Conservation (phyloP, 2,113 vertebrate species). For the Cottus gobio region DNA sequence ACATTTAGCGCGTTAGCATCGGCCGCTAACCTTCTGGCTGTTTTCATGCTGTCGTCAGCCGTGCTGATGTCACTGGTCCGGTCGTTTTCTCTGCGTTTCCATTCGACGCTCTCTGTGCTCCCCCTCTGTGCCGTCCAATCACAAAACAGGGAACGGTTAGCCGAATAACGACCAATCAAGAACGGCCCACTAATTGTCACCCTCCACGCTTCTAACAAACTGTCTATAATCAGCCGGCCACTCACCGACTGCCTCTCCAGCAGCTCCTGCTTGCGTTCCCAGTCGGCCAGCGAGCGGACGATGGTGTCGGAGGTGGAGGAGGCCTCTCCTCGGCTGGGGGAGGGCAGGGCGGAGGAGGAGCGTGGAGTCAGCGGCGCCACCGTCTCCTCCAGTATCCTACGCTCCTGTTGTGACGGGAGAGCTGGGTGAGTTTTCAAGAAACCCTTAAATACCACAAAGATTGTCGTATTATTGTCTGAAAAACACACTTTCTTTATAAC, state of each 20-base stretch:
- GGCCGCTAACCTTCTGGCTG: slow-evolving; percentile 70
- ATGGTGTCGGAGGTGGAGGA: slow-evolving; percentile 66
- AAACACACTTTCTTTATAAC: neutral
- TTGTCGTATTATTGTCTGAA: neutral
- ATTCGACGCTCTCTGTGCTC: slow-evolving; percentile 59
- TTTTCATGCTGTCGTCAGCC: slow-evolving; percentile 75
- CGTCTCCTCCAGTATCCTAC: slow-evolving; percentile 94
- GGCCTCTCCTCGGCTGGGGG: slow-evolving; percentile 83
- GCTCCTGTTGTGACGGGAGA: slow-evolving; percentile 83
- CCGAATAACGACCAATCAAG: neutral
- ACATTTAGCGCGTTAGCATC: neutral
- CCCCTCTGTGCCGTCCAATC: slow-evolving; percentile 53
- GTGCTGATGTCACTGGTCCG: slow-evolving; percentile 75
- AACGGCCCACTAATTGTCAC: neutral
- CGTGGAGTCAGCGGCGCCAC: slow-evolving; percentile 87
- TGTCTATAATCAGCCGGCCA: neutral
- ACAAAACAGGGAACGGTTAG: slow-evolving; percentile 21
- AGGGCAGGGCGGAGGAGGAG: slow-evolving; percentile 73
- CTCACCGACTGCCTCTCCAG: slow-evolving; percentile 80
- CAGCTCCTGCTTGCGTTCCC: slow-evolving; percentile 78
- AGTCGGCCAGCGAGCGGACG: slow-evolving; percentile 78
- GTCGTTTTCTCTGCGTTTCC: slow-evolving; percentile 65
- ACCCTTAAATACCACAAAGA: fast-evolving
- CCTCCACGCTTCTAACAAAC: neutral
- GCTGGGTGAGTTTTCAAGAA: neutral